phyloP scores from a whole-genome alignment of 2,888 invertebrate species.

The Caenorhabditis sp. region DNA sequence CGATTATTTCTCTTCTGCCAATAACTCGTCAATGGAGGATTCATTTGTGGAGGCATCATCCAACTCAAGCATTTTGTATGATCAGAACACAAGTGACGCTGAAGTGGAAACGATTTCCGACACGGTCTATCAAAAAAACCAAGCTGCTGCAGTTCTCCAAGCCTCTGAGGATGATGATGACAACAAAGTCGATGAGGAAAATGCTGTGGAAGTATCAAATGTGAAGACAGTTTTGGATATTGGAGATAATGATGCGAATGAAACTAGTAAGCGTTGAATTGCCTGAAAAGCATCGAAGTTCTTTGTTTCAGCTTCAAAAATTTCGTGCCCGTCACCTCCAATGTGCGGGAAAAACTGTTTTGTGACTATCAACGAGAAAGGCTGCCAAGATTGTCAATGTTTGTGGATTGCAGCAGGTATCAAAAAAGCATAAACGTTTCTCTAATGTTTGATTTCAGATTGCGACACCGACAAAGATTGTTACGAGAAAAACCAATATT shows the following conservation, averaged over 20 bases:
- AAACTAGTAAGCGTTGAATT: neutral
- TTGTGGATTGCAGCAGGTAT: slow-evolving; percentile 62
- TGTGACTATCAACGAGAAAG: slow-evolving; percentile 70
- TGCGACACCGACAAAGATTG: slow-evolving; percentile 72
- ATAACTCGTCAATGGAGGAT: slow-evolving; percentile 33
- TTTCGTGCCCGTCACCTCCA: slow-evolving; percentile 62
- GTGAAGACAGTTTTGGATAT: neutral
- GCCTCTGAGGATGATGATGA: slow-evolving; percentile 24
- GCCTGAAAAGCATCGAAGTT: neutral
- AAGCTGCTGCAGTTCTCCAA: slow-evolving; percentile 32
- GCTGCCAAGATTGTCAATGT: slow-evolving; percentile 77
- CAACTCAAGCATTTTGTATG: slow-evolving; percentile 47
- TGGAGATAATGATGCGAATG: slow-evolving; percentile 18
- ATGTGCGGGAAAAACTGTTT: slow-evolving; percentile 75
- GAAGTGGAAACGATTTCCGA: slow-evolving; percentile 42
- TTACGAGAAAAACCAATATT: slow-evolving; percentile 67
- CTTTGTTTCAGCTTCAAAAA: neutral
- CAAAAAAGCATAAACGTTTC: neutral
- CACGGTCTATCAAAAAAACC: slow-evolving; percentile 43
- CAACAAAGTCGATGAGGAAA: slow-evolving; percentile 8
- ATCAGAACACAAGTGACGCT: slow-evolving; percentile 57
- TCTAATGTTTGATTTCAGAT: slow-evolving; percentile 57
- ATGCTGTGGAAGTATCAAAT: neutral
- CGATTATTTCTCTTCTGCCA: slow-evolving; percentile 13
- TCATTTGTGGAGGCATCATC: slow-evolving; percentile 26